Evolutionary conservation across 2,113 vertebrate genomes (phyloP).

Genomic region (Bufo bufo): DNA sequence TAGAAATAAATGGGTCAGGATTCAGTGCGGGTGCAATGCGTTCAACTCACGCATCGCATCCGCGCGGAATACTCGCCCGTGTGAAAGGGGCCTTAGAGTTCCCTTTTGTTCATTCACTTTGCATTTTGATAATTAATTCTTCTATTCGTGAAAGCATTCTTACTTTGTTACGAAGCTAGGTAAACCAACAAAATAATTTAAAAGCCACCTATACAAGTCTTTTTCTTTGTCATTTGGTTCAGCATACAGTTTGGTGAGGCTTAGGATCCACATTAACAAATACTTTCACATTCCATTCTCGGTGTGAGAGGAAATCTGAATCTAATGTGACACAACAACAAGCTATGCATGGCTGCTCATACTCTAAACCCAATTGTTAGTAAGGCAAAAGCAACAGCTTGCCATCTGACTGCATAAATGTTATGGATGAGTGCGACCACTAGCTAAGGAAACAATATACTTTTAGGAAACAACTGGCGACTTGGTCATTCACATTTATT

Average conservation of each 20-base stretch:
- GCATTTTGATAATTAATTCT: too few species aligned
- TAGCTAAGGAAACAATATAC: not conserved
- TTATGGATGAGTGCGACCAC: conserved; percentile 6
- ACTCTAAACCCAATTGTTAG: not conserved
- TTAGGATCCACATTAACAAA: not conserved
- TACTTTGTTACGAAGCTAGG: not conserved
- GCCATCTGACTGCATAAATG: conserved; percentile 10
- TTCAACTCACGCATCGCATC: too few species aligned
- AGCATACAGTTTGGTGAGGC: not conserved
- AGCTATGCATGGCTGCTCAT: conserved; percentile 17
- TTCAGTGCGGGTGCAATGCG: too few species aligned
- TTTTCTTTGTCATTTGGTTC: not conserved
- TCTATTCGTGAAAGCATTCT: too few species aligned
- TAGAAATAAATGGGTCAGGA: too few species aligned
- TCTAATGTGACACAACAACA: conserved; percentile 25
- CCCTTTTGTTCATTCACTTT: too few species aligned
- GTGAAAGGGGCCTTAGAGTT: too few species aligned
- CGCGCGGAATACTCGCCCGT: too few species aligned
- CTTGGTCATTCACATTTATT: not conserved
- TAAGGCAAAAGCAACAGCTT: conserved; percentile 33
- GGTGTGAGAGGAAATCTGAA: conserved; percentile 34
- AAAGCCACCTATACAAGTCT: not conserved
- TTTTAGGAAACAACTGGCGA: not conserved
- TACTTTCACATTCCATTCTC: conserved; percentile 32
- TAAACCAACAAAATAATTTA: not conserved